These are phyloP conservation scores for Hydrocynus forskahlii DNA, from an alignment of 2,797 vertebrate genomes.

Conservation along the genomic window DNA sequence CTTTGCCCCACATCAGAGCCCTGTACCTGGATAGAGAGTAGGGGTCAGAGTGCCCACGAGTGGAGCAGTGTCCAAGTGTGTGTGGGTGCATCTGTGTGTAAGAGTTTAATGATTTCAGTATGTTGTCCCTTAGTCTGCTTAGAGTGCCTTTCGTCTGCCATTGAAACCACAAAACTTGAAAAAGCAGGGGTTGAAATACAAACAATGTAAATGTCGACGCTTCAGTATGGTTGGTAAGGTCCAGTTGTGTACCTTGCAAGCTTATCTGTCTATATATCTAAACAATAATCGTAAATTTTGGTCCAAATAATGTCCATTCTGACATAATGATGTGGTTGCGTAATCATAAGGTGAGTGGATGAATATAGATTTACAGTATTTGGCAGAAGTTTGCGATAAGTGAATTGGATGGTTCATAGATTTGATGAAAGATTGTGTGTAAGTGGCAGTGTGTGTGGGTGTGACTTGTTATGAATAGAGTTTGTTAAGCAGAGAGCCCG, in stretches of 20 bases:
- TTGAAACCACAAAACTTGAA: no score
- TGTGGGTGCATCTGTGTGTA: no score
- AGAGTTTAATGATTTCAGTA: no score
- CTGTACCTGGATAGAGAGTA: background rate
- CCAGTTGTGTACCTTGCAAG: no score
- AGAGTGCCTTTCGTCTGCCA: no score
- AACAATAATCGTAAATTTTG: no score
- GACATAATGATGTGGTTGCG: background rate
- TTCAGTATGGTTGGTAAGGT: no score
- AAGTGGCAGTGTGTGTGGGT: background rate
- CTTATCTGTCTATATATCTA: no score
- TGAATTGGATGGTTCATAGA: background rate
- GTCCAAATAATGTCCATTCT: no score
- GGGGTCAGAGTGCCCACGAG: background rate
- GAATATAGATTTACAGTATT: background rate
- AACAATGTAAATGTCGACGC: no score
- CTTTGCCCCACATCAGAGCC: slow-evolving; percentile 28
- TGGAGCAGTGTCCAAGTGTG: background rate
- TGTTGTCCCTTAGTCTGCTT: no score
- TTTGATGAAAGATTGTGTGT: background rate
- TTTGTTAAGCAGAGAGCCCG: background rate
- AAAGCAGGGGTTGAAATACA: no score
- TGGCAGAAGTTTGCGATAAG: background rate
- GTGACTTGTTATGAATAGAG: background rate
- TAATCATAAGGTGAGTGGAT: background rate